Conservation (phyloP, 2,797 vertebrate genomes). For the Liparis tanakae region DNA sequence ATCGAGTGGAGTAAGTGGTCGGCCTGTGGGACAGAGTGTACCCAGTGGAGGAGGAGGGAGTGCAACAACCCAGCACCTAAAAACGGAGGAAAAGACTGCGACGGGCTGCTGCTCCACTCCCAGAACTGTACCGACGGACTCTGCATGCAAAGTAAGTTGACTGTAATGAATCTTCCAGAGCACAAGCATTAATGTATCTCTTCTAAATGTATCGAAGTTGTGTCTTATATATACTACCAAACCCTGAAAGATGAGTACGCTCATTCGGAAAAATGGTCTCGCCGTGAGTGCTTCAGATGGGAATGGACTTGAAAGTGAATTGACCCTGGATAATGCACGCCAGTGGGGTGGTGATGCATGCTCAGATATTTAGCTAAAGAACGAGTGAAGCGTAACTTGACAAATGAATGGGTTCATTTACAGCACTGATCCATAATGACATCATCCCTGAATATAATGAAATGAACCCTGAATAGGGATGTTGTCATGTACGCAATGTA, state of each 20-base stretch:
- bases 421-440: neutral
- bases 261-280: conserved; percentile 13
- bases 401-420: conserved; percentile 1
- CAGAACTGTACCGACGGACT: conserved; percentile 98
- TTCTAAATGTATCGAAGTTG: neutral
- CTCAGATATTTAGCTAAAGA: neutral
- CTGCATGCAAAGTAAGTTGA: conserved; percentile 96
- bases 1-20: conserved; percentile 99
- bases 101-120: conserved; percentile 92
- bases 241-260: conserved; percentile 1
- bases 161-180: conserved; percentile 1
- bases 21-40: conserved; percentile 95
- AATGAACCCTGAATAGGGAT: neutral
- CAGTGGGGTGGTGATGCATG: neutral
- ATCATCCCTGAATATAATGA: neutral
- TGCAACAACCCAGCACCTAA: conserved; percentile 92
- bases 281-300: conserved; percentile 3
- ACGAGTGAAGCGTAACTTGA: neutral
- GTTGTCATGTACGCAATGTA: neutral
- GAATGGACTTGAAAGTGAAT: conserved; percentile 3
- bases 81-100: conserved; percentile 95
- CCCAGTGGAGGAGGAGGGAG: conserved; percentile 95
- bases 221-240: neutral
- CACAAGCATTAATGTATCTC: neutral
- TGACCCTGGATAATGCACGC: conserved; percentile 7